A percentile compares a stretch with the other conserved stretches of the same genome.
phyloP scores from a whole-genome alignment of 2,797 vertebrate species.

The Sebastes cheni region DNA sequence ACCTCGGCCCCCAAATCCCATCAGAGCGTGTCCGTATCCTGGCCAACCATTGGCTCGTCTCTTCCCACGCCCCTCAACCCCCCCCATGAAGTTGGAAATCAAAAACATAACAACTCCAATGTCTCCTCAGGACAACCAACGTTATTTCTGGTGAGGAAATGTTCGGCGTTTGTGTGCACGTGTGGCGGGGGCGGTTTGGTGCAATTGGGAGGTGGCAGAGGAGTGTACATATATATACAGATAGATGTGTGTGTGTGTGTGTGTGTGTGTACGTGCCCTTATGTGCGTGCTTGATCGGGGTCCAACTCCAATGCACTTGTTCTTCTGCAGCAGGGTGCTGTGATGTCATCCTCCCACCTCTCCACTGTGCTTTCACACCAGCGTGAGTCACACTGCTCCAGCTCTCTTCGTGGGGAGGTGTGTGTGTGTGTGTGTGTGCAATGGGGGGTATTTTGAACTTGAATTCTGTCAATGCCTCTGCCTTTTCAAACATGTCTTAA shows the following conservation, averaged over 20 bases:
- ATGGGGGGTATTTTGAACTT: constrained; percentile 53
- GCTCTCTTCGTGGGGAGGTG: constrained; percentile 37
- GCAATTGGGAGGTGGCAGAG: constrained; percentile 35
- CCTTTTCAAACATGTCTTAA: constrained; percentile 48
- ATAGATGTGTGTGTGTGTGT: background rate
- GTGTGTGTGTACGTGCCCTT: constrained; percentile 16
- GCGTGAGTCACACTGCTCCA: constrained; percentile 74
- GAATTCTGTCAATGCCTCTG: constrained; percentile 40
- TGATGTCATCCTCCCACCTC: constrained; percentile 85
- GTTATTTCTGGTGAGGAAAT: constrained; percentile 71
- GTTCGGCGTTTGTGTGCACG: constrained; percentile 40
- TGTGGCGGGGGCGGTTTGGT: constrained; percentile 32
- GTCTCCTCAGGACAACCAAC: constrained; percentile 62
- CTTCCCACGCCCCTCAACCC: constrained; percentile 10
- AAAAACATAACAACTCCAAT: constrained; percentile 48
- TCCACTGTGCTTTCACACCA: constrained; percentile 77
- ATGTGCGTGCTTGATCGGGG: constrained; percentile 39
- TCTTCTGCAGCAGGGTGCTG: constrained; percentile 75
- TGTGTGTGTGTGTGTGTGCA: constrained; percentile 19
- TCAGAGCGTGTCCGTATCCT: constrained; percentile 59
- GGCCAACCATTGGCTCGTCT: constrained; percentile 50
- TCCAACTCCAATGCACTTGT: constrained; percentile 74
- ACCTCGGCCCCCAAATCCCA: constrained; percentile 64
- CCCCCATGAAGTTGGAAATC: constrained; percentile 41
- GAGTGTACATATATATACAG: constrained; percentile 15